Percentiles rank a stretch among this genome's conserved stretches.
Evolutionary conservation across 2,113 vertebrate species (phyloP).

Genomic region (Vulpes lagopus): DNA sequence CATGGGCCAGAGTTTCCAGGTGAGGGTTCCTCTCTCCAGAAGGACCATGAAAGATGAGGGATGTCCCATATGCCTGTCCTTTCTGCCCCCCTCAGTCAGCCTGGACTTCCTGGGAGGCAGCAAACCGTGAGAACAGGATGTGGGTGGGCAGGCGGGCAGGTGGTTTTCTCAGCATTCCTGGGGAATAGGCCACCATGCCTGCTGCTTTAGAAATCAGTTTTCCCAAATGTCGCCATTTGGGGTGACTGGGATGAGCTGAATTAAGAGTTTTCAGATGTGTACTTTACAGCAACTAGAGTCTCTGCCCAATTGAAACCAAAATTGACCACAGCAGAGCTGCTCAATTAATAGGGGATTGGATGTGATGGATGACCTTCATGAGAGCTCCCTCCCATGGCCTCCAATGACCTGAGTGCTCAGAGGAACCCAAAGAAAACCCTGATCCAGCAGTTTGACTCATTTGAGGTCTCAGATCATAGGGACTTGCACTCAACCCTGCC

Average conservation of each 20-base stretch:
- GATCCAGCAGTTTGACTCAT: neutral
- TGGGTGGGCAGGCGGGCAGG: no score
- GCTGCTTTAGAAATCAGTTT: no score
- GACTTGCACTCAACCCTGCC: neutral
- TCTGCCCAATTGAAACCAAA: no score
- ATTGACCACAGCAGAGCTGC: no score
- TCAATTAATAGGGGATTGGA: no score
- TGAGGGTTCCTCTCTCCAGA: conserved; percentile 63
- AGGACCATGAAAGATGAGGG: neutral
- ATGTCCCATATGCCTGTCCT: neutral
- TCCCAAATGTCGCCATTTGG: no score
- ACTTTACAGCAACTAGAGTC: no score
- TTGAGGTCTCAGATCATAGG: neutral
- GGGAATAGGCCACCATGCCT: neutral
- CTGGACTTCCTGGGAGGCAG: neutral
- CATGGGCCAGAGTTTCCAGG: conserved; percentile 94
- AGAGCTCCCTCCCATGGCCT: neutral
- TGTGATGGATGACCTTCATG: neutral
- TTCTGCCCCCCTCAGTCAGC: neutral
- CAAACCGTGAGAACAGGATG: no score
- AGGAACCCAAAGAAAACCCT: neutral
- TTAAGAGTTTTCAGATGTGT: no score
- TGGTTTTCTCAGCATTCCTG: neutral
- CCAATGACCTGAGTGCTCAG: neutral
- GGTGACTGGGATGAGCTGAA: no score